phyloP scores from a whole-genome alignment of 2,797 vertebrate species.

The Cyclura pinguis region DNA sequence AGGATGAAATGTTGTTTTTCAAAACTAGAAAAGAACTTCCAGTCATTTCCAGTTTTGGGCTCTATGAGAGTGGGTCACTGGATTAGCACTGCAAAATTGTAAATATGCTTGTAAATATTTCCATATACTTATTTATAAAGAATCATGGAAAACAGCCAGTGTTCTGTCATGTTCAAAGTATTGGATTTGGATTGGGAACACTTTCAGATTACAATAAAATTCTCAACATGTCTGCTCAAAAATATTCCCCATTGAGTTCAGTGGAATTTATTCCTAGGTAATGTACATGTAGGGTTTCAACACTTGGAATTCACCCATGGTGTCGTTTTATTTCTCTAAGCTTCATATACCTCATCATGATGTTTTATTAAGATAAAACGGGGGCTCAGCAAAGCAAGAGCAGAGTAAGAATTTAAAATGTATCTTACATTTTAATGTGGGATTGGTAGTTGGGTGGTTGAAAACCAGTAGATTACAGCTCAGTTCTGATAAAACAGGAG shows the following conservation, averaged over 20 bases:
- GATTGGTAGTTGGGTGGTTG: neutral
- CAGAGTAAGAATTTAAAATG: neutral
- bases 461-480: neutral
- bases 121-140: neutral
- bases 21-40: neutral
- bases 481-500: neutral
- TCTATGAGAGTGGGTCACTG: neutral
- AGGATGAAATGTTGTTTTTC: neutral
- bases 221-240: neutral
- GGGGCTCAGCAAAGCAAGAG: neutral
- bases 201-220: neutral
- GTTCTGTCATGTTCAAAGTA: neutral
- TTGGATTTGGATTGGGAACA: neutral
- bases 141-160: neutral
- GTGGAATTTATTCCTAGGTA: neutral
- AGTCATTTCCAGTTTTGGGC: too few species aligned
- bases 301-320: too few species aligned
- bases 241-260: neutral
- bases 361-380: neutral
- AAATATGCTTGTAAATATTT: neutral
- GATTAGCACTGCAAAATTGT: neutral
- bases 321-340: neutral
- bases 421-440: neutral
- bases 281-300: neutral
- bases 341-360: neutral